Base-by-base conservation (phyloP, 2,888 invertebrate species). In the Phasia obesa region DNA sequence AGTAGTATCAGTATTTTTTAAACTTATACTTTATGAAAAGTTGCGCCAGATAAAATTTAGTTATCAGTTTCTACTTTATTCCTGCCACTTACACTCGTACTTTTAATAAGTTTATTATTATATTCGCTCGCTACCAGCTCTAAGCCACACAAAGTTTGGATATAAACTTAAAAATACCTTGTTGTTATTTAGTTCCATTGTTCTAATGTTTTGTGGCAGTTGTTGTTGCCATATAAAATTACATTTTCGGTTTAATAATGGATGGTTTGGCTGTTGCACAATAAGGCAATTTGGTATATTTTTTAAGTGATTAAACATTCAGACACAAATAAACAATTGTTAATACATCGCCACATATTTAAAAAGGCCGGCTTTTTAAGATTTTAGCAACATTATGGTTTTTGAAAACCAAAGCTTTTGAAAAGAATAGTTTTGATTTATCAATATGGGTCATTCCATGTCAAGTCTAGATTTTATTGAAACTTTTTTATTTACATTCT, bases 21-120 rank as follows among this genome's bases (percentile, higher is more conserved):
- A 62, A 53, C 35, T 51, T 67, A 38, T 27, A 75, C 2, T 57
- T 62, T 19, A 47, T 42, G 42, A 47, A 55, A 75, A 76, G 25
- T 71, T 81, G 76, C 49, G 44, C 13, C 38, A 67, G 76, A 81
- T 71, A 71, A 81, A 65, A 42, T 81, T 76, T 38, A 44, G 76
- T 76, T 76, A 71, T 76, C 67, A 71, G 21, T 38, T 65, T 35
- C 35, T 49, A 23, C 55, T 71, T 64, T 11, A 55, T 73, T 67
- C 23, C 64, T 59, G 49, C 27, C 65, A 67, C 27, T 55, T 38
- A 44, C 42, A 44, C 44, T 23, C 11, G 53, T 31, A 62, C 44
- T 53, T 42, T 42, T 38, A 17, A 11, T 49, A 73, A 73, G 51
- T 71, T 60, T 60, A 60, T 65, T 25, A 42, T 47, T 38, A n/a